A percentile compares a stretch with the other conserved stretches of the same genome.
Conservation (phyloP, 1,140 invertebrate species). For the Magallana angulata region DNA sequence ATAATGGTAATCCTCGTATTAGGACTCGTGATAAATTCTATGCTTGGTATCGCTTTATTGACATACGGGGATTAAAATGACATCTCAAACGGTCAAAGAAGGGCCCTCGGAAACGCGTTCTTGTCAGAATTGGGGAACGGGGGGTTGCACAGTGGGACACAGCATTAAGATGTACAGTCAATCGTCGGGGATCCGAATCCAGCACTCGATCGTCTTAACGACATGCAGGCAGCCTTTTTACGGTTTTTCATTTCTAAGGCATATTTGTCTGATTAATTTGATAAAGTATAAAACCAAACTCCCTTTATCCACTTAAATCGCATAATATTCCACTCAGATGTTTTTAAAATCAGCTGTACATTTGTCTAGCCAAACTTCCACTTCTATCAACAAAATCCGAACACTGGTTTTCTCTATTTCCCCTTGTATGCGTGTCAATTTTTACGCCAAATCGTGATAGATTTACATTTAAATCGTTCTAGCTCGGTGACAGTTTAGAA, state of each 20-base stretch:
- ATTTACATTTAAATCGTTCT: slow-evolving; percentile 31
- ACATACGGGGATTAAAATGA: slow-evolving; percentile 7
- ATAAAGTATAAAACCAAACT: background rate
- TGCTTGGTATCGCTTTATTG: slow-evolving; percentile 21
- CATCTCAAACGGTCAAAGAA: slow-evolving; percentile 2
- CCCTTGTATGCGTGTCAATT: slow-evolving; percentile 14
- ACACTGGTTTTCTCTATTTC: slow-evolving; percentile 16
- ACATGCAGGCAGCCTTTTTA: background rate
- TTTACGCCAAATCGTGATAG: slow-evolving; percentile 3
- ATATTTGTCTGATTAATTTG: background rate
- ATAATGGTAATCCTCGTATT: slow-evolving; percentile 8
- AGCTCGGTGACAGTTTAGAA: slow-evolving; percentile 15
- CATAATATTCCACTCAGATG: background rate
- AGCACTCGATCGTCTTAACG: background rate
- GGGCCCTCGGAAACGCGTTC: background rate
- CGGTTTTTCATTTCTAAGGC: background rate
- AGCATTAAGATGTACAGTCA: background rate
- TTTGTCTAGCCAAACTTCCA: background rate
- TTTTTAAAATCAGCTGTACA: background rate
- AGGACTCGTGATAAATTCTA: slow-evolving; percentile 10
- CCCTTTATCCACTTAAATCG: background rate
- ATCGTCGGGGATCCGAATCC: background rate
- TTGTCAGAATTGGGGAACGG: background rate
- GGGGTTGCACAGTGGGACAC: background rate
- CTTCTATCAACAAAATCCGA: background rate